Conservation (phyloP, 2,113 vertebrate genomes). For the Tachysurus fulvidraco region DNA sequence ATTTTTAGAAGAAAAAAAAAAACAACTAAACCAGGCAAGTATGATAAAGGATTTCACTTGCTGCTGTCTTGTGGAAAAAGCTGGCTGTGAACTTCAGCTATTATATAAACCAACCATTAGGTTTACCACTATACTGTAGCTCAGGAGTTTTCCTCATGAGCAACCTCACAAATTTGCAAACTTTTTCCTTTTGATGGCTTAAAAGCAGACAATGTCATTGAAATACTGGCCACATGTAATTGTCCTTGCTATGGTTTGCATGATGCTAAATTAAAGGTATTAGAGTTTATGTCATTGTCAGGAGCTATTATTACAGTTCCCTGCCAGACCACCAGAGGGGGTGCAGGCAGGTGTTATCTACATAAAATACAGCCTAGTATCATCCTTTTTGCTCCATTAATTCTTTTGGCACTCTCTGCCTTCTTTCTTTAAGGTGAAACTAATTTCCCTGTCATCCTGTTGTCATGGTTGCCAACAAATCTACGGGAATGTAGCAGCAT, state of each 20-base stretch:
- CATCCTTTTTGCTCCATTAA: too few species aligned
- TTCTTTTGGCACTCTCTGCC: too few species aligned
- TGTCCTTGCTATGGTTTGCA: neutral
- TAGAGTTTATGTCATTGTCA: neutral
- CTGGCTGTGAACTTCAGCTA: conserved; percentile 7
- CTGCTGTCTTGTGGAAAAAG: neutral
- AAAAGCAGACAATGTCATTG: neutral
- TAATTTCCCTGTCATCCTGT: too few species aligned
- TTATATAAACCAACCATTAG: neutral
- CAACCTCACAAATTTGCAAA: neutral
- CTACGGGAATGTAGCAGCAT: too few species aligned
- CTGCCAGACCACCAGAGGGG: too few species aligned
- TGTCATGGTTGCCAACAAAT: too few species aligned
- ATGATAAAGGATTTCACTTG: conserved; percentile 7
- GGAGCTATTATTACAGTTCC: too few species aligned
- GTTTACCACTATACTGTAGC: neutral
- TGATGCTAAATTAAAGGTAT: neutral
- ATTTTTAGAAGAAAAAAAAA: neutral
- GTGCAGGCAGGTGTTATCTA: too few species aligned
- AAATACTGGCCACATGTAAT: neutral
- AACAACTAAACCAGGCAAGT: neutral
- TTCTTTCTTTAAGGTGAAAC: too few species aligned
- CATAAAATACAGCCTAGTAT: too few species aligned
- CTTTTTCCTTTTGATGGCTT: neutral
- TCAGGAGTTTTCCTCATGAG: neutral